phyloP scores from a whole-genome alignment of 2,113 vertebrate species.

The Ceyx melanurus region DNA sequence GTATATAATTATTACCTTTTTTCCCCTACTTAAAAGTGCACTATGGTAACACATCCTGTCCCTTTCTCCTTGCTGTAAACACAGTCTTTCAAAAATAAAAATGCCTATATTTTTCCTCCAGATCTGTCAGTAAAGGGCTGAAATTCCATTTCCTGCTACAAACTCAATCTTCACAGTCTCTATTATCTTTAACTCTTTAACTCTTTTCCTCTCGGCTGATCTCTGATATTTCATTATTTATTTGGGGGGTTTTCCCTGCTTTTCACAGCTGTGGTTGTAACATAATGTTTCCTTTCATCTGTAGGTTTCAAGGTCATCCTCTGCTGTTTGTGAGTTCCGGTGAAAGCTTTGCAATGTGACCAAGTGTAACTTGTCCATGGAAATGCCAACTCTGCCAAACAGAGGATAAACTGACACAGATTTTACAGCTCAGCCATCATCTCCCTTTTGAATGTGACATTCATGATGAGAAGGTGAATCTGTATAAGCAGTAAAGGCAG shows the following conservation, averaged over 20 bases:
- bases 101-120: not conserved
- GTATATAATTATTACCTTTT: not conserved
- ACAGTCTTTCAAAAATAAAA: not conserved
- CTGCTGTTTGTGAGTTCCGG: not conserved
- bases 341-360: not conserved
- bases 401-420: not conserved
- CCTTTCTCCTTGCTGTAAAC: not conserved
- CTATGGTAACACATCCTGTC: not conserved
- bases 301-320: not conserved
- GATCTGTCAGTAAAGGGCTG: not conserved
- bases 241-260: not conserved
- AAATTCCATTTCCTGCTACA: not conserved
- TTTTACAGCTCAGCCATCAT: not conserved
- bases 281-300: conserved; percentile 8
- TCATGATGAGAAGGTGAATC: not conserved
- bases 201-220: not conserved
- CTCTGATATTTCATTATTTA: not conserved
- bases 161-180: not conserved
- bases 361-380: not conserved
- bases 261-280: not conserved
- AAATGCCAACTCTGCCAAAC: not conserved
- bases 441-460: not conserved
- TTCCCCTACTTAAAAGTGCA: not conserved
- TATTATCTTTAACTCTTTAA: not conserved
- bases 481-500: not conserved